phyloP scores from a whole-genome alignment of 2,888 invertebrate genomes.

The Andrena camellia region DNA sequence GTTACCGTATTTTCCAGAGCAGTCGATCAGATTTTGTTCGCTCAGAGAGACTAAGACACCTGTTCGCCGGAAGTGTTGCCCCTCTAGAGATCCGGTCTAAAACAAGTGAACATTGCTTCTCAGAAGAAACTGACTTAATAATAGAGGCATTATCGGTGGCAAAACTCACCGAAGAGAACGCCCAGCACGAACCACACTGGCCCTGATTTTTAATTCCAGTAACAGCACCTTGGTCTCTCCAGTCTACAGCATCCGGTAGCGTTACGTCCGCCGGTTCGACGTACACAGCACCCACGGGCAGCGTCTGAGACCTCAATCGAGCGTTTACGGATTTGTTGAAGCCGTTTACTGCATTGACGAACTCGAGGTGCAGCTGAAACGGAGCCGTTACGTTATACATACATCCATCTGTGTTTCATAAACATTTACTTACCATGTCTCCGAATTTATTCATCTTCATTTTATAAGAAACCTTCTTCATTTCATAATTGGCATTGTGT shows the following conservation, averaged over 20 bases:
- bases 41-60: constrained; percentile 93
- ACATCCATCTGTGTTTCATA: neutral
- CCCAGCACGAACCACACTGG: constrained; percentile 90
- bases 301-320: constrained; percentile 48
- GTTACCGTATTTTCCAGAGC: constrained; percentile 93
- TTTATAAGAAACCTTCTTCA: constrained; percentile 89
- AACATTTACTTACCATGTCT: constrained; percentile 88
- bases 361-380: constrained; percentile 91
- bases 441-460: constrained; percentile 93
- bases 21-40: constrained; percentile 97
- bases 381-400: constrained; percentile 2
- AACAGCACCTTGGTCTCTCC: constrained; percentile 94
- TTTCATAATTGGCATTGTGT: constrained; percentile 92
- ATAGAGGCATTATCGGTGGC: neutral
- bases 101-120: neutral
- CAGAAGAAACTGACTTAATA: neutral
- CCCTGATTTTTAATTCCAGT: constrained; percentile 96
- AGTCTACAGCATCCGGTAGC: constrained; percentile 91
- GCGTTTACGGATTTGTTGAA: constrained; percentile 86
- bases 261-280: constrained; percentile 90
- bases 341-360: constrained; percentile 89
- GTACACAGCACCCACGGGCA: constrained; percentile 86
- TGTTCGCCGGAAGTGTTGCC: constrained; percentile 94
- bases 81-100: constrained; percentile 96
- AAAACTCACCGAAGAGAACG: constrained; percentile 86